Evolutionary conservation across 2,888 invertebrate genomes (phyloP).

Genomic region (Meloe dianella): DNA sequence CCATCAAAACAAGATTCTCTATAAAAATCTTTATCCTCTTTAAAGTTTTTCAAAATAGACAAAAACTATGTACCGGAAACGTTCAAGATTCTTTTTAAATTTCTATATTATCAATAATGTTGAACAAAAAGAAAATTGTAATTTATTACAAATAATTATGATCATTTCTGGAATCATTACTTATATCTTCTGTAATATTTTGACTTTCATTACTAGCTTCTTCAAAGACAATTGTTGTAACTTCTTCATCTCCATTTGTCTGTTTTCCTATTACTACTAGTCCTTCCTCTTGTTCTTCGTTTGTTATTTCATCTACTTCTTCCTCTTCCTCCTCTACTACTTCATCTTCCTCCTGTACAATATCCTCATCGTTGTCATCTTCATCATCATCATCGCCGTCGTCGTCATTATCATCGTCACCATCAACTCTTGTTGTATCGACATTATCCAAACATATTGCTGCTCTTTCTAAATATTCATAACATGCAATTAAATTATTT

Average conservation of each 20-base stretch:
- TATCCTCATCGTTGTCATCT: not conserved
- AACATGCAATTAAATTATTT: not conserved
- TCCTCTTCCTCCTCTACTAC: not conserved
- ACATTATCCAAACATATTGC: not conserved
- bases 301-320: not conserved
- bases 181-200: not conserved
- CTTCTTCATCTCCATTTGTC: not conserved
- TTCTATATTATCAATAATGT: not conserved
- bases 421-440: not conserved
- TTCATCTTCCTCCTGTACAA: too few relatives aligned
- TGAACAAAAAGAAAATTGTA: not conserved
- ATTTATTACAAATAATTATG: not conserved
- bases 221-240: constrained; percentile 1
- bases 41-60: too few relatives aligned
- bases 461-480: constrained; percentile 1
- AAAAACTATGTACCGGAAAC: too few relatives aligned
- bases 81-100: too few relatives aligned
- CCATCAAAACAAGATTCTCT: too few relatives aligned
- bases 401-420: too few relatives aligned
- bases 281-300: not conserved
- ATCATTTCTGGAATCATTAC: constrained; percentile 2
- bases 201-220: not conserved
- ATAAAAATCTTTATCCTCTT: too few relatives aligned
- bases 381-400: not conserved
- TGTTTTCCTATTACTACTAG: not conserved